Evolutionary conservation across 1,140 invertebrate genomes (phyloP).

Genomic region (Oryzaephilus surinamensis): DNA sequence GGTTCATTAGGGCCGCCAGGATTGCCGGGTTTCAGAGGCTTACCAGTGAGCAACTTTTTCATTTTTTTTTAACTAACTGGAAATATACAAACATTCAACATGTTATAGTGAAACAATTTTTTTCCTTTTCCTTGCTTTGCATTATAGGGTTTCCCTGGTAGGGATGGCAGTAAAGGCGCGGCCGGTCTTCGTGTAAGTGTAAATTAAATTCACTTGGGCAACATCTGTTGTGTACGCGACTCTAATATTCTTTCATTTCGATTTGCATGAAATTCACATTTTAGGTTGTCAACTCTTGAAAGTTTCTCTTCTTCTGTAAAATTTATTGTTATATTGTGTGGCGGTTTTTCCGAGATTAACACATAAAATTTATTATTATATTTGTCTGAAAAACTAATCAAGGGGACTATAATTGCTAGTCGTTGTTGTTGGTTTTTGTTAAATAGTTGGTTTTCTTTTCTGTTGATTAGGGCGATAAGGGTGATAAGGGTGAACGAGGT

Average conservation of each 20-base stretch:
- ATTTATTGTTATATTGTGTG: too few species aligned
- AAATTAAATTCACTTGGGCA: too few species aligned
- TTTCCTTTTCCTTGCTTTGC: too few species aligned
- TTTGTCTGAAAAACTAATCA: neutral
- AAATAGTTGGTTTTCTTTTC: too few species aligned
- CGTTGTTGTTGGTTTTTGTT: constrained; percentile 3
- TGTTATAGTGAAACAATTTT: too few species aligned
- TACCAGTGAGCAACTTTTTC: constrained; percentile 34
- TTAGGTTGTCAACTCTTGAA: too few species aligned
- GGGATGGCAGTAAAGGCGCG: constrained; percentile 36
- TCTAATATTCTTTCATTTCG: too few species aligned
- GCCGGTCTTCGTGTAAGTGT: constrained; percentile 18
- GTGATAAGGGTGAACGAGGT: constrained; percentile 82
- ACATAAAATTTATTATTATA: neutral
- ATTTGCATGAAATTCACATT: too few species aligned
- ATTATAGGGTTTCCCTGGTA: constrained; percentile 37
- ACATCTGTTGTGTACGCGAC: too few species aligned
- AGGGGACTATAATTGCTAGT: neutral
- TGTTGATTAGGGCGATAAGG: constrained; percentile 81
- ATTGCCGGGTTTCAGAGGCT: constrained; percentile 36
- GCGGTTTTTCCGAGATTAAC: too few species aligned
- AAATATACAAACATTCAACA: too few species aligned
- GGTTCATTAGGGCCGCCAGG: constrained; percentile 35
- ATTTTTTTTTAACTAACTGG: neutral
- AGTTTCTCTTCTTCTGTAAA: too few species aligned